These are phyloP conservation scores for Stenodema calcarata DNA, from an alignment of 2,888 invertebrate species.

Conservation along the genomic window DNA sequence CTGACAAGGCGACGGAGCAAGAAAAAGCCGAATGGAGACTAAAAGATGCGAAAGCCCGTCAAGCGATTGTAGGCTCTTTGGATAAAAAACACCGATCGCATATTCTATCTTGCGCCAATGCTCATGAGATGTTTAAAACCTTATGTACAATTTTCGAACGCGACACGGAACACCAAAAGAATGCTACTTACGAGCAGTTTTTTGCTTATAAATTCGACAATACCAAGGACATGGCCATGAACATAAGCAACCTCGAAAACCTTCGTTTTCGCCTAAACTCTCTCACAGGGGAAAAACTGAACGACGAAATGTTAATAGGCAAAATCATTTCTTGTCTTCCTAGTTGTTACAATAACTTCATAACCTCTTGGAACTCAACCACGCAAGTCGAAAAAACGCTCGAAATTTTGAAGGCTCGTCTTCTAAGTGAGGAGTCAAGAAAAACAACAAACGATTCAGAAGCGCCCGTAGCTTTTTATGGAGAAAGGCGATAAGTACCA, in stretches of 20 bases:
- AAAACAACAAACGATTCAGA: background rate
- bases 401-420: background rate
- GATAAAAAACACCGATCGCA: too few relatives aligned
- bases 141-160: conserved; percentile 3
- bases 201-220: conserved; percentile 17
- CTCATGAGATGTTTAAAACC: too few relatives aligned
- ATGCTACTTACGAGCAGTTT: conserved; percentile 5
- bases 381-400: background rate
- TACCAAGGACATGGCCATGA: background rate
- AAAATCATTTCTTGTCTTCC: background rate
- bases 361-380: background rate
- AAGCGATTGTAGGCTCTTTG: too few relatives aligned
- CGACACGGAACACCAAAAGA: too few relatives aligned
- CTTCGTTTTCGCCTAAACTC: too few relatives aligned
- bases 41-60: background rate
- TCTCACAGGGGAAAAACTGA: too few relatives aligned
- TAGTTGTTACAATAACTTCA: background rate
- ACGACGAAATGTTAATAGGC: background rate
- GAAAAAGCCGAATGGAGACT: background rate
- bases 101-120: too few relatives aligned
- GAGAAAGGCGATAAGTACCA: background rate
- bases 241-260: conserved; percentile 27
- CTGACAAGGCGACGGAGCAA: background rate
- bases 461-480: background rate
- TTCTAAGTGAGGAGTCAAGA: background rate